phyloP scores from a whole-genome alignment of 2,888 invertebrate species.

The Amphipyra tragopoginis region DNA sequence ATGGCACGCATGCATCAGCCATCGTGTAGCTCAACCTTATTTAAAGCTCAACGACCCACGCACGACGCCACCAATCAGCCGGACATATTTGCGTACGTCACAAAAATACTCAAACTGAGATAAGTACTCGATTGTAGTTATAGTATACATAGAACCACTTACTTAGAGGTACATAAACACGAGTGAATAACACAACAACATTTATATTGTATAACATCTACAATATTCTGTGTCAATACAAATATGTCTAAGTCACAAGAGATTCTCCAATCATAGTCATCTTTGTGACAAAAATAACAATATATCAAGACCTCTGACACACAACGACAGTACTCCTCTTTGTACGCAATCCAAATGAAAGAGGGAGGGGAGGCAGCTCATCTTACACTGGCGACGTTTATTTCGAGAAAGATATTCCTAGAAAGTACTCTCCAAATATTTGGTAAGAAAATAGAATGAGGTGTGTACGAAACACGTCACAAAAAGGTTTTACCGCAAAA shows the following conservation, averaged over 20 bases:
- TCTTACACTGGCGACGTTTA: slow-evolving; percentile 31
- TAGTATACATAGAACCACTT: slow-evolving; percentile 18
- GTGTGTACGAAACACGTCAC: slow-evolving; percentile 30
- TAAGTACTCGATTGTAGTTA: background rate
- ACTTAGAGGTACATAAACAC: slow-evolving; percentile 10
- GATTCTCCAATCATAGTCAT: slow-evolving; percentile 58
- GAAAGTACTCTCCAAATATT: slow-evolving; percentile 50
- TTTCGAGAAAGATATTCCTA: slow-evolving; percentile 44
- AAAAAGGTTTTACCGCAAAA: slow-evolving; percentile 43
- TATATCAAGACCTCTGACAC: slow-evolving; percentile 21
- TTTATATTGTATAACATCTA: slow-evolving; percentile 42
- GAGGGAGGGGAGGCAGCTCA: slow-evolving; percentile 15
- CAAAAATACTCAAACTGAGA: too few relatives aligned
- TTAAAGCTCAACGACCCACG: too few relatives aligned
- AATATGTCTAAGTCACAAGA: slow-evolving; percentile 47
- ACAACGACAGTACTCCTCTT: slow-evolving; percentile 6
- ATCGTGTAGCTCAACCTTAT: too few relatives aligned
- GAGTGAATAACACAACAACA: slow-evolving; percentile 20
- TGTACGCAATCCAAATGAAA: slow-evolving; percentile 27
- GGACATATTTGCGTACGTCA: too few relatives aligned
- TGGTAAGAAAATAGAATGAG: slow-evolving; percentile 49
- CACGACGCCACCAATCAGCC: too few relatives aligned
- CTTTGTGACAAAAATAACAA: slow-evolving; percentile 47
- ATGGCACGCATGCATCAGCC: too few relatives aligned
- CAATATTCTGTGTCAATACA: slow-evolving; percentile 50